A percentile compares a stretch with the other conserved stretches of the same genome.
phyloP scores from a whole-genome alignment of 1,140 invertebrate species.

The Frieseomelitta varia region DNA sequence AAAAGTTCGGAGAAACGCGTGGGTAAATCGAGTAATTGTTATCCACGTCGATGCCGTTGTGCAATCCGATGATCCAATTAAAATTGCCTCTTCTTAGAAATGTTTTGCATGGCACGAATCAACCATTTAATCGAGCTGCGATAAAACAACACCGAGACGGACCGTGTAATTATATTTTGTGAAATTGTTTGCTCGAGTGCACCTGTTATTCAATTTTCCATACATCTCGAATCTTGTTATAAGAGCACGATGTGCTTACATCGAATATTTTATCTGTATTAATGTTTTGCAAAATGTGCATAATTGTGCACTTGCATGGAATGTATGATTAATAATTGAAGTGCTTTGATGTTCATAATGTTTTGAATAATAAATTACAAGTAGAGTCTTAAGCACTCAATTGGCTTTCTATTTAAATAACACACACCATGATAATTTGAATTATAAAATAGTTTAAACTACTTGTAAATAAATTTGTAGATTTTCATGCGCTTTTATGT shows the following conservation, averaged over 20 bases:
- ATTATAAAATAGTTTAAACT: too few relatives aligned
- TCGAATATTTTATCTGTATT: background rate
- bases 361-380: background rate
- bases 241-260: too few relatives aligned
- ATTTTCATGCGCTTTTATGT: too few relatives aligned
- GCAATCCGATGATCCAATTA: slow-evolving; percentile 30
- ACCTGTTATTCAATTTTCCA: slow-evolving; percentile 1
- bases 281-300: background rate
- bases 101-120: background rate
- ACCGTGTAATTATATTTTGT: slow-evolving; percentile 23
- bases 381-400: background rate
- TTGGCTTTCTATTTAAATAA: background rate
- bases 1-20: slow-evolving; percentile 24
- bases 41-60: background rate
- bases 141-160: slow-evolving; percentile 21
- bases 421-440: background rate
- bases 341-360: background rate
- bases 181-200: slow-evolving; percentile 17
- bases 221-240: background rate
- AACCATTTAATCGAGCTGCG: slow-evolving; percentile 17
- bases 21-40: background rate
- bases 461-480: too few relatives aligned
- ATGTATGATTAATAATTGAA: background rate
- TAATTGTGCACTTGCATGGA: too few relatives aligned
- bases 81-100: slow-evolving; percentile 30